Evolutionary conservation across 2,888 invertebrate genomes (phyloP), one percentile per base, ranked within the genome.

Genomic region (Agonopterix alstromeriana): DNA sequence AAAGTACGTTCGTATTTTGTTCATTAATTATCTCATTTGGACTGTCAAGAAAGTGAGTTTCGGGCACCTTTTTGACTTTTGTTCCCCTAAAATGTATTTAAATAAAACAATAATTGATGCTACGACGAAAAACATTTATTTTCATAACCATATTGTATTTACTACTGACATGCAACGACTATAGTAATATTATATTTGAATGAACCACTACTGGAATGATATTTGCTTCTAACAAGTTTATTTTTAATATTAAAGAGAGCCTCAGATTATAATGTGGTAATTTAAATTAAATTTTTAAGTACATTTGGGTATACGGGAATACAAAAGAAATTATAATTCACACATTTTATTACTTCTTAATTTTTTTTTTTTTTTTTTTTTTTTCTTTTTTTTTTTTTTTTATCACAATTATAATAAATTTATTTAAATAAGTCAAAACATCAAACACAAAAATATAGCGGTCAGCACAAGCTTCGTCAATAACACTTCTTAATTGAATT

Each of bases 261-360:
- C 63, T 67, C 59, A 53, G 64, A 65, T 59, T 58, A 17, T 48
- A n/a, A 55, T 54, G 53, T 58, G 56, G 55, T 55, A 65, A 62
- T 61, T 59, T 62, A 56, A 61, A 61, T 59, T 56, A 63, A 7
- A 53, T 56, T 67, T 17, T 79, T 81, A 81, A 82, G 80, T 81
- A 82, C 77, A 71, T 64, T 62, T 53, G 54, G 49, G 51, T 50
- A 53, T 49, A 55, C 47, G 48, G 53, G 53, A 51, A 60, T 55
- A 52, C 48, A 55, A 54, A 54, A 54, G 35, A 27, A 53, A 56
- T 53, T 35, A 63, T 56, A 49, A 54, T 58, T 54, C 53, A 67
- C 62, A 62, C 71, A 56, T 60, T 47, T 65, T 62, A 61, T 55
- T 58, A 57, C 46, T 41, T 50, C 57, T 63, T 63, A 70, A 58